These are phyloP conservation scores for Pluvialis apricaria DNA, from an alignment of 2,113 vertebrate species.

Conservation along the genomic window DNA sequence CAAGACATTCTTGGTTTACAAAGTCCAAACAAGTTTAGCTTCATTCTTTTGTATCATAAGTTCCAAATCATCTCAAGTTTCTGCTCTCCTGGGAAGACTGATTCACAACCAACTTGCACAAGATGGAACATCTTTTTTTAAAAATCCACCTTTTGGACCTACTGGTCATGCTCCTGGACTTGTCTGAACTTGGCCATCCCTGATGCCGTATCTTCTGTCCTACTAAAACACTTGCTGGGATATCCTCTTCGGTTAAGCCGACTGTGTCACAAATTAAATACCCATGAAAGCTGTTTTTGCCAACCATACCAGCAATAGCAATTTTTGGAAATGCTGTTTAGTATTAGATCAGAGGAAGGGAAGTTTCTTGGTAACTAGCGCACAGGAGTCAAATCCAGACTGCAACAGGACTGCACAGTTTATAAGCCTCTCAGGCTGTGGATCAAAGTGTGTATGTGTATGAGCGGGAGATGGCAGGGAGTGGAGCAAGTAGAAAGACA, in stretches of 20 bases:
- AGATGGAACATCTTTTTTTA: neutral
- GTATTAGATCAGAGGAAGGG: neutral
- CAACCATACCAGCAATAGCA: neutral
- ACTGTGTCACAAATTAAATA: neutral
- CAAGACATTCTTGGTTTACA: neutral
- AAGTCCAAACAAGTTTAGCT: constrained; percentile 16
- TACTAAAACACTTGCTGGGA: neutral
- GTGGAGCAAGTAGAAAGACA: neutral
- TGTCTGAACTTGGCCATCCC: neutral
- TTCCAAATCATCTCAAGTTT: neutral
- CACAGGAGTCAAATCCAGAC: neutral
- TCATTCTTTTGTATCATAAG: neutral
- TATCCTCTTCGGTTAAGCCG: neutral
- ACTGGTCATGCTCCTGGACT: neutral
- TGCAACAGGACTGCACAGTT: neutral
- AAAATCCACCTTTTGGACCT: neutral
- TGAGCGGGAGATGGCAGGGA: neutral
- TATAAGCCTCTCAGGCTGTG: neutral
- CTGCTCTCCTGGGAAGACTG: neutral
- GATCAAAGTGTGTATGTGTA: neutral
- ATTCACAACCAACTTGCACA: neutral
- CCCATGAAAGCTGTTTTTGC: neutral
- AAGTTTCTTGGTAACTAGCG: neutral
- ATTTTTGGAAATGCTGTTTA: neutral
- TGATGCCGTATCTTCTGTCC: neutral